phyloP scores from a whole-genome alignment of 2,113 vertebrate species.

The Spizaetus ornatus region DNA sequence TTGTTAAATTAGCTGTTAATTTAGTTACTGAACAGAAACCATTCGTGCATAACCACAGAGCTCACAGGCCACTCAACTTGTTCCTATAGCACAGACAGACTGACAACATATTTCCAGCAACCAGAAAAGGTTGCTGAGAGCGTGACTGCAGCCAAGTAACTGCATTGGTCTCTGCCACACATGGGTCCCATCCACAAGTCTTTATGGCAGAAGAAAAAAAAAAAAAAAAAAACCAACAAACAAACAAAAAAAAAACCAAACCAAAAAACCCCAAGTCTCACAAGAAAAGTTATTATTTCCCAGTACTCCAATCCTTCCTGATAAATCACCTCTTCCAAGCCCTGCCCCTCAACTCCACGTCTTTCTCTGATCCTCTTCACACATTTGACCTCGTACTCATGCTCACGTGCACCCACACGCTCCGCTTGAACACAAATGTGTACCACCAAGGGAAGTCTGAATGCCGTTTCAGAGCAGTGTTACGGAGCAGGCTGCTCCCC shows the following conservation, averaged over 20 bases:
- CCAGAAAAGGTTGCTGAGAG: not conserved
- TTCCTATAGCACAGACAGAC: not conserved
- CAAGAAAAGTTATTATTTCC: not conserved
- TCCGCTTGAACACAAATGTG: not conserved
- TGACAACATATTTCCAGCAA: not conserved
- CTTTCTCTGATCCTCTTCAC: not conserved
- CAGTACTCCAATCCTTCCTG: not conserved
- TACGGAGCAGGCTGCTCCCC: not conserved
- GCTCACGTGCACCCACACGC: fast-evolving
- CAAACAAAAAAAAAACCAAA: not conserved
- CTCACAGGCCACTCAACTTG: not conserved
- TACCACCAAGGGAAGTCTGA: not conserved
- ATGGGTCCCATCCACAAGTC: not conserved
- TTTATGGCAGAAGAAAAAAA: not conserved
- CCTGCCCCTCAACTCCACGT: fast-evolving
- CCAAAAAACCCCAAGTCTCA: not conserved
- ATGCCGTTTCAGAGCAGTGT: not conserved
- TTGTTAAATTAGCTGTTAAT: not conserved
- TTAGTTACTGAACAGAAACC: not conserved
- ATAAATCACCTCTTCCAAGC: not conserved
- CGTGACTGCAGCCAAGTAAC: not conserved
- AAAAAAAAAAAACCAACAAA: not conserved
- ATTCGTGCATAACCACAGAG: not conserved
- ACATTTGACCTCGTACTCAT: fast-evolving
- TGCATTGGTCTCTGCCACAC: not conserved